Evolutionary conservation across 1,140 invertebrate species (phyloP).

Genomic region (Drosophila tani): DNA sequence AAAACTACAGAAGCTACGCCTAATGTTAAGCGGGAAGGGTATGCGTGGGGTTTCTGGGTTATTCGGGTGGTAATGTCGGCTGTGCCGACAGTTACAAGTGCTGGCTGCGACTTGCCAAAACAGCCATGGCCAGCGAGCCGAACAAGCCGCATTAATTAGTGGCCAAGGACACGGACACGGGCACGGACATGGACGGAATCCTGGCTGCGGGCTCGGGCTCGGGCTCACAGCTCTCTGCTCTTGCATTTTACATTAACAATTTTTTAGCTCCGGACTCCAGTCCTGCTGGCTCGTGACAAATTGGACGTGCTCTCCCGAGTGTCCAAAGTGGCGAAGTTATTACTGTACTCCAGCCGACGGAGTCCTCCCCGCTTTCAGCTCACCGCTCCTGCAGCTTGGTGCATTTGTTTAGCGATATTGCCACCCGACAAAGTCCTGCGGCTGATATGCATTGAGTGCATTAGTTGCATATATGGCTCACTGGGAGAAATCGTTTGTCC

Average conservation of each 20-base stretch:
- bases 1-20: constrained; percentile 50
- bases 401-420: constrained; percentile 72
- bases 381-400: constrained; percentile 2
- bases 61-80: constrained; percentile 10
- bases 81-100: constrained; percentile 57
- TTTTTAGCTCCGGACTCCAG: constrained; percentile 37
- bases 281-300: constrained; percentile 64
- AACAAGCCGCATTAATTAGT: constrained; percentile 81
- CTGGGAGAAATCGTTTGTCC: neutral
- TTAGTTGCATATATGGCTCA: constrained; percentile 51
- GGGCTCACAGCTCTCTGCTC: constrained; percentile 8
- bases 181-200: constrained; percentile 5
- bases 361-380: constrained; percentile 4
- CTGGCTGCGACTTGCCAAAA: constrained; percentile 42
- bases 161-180: constrained; percentile 61
- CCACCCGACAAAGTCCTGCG: constrained; percentile 42
- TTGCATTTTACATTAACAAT: constrained; percentile 56
- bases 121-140: constrained; percentile 54
- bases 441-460: constrained; percentile 79
- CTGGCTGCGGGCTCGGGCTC: neutral
- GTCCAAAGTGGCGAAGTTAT: constrained; percentile 71
- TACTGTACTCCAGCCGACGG: constrained; percentile 40
- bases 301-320: constrained; percentile 70
- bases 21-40: constrained; percentile 26
- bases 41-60: neutral